Percentiles rank a stretch among this genome's conserved stretches.
phyloP scores from a whole-genome alignment of 2,113 vertebrate genomes.

The Spilogale gracilis region DNA sequence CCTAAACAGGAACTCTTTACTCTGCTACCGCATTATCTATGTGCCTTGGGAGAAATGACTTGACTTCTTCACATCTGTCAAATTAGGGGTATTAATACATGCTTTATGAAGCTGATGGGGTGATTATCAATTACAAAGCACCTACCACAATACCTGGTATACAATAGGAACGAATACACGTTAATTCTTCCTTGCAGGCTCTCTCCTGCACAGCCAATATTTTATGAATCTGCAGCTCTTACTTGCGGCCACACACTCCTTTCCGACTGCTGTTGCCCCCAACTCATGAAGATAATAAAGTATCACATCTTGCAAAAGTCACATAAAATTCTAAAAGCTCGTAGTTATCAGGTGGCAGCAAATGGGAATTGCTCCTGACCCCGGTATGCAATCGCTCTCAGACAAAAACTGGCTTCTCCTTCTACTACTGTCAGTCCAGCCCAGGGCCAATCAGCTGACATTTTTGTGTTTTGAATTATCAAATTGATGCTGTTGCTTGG shows the following conservation, averaged over 20 bases:
- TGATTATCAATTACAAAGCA: not conserved
- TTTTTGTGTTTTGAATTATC: slow-evolving; percentile 43
- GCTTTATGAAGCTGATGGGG: not conserved
- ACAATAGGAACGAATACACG: not conserved
- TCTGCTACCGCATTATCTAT: not conserved
- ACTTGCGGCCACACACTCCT: not conserved
- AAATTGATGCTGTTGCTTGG: not conserved
- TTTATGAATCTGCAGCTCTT: not conserved
- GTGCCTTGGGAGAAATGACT: not conserved
- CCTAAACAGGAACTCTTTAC: not conserved
- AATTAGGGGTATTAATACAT: not conserved
- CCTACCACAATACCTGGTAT: not conserved
- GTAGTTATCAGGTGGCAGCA: not conserved
- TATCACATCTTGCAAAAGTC: not conserved
- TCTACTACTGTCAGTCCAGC: not conserved
- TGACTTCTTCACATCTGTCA: not conserved
- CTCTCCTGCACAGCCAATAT: not conserved
- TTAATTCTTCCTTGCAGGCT: not conserved
- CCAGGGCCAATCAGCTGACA: not conserved
- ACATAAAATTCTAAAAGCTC: not conserved
- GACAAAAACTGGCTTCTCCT: not conserved
- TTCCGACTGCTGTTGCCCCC: not conserved
- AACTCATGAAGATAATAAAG: slow-evolving; percentile 51
- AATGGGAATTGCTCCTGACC: not conserved
- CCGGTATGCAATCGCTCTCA: not conserved